These are phyloP conservation scores for Bemisia tabaci DNA, from an alignment of 1,140 invertebrate species.

Conservation along the genomic window DNA sequence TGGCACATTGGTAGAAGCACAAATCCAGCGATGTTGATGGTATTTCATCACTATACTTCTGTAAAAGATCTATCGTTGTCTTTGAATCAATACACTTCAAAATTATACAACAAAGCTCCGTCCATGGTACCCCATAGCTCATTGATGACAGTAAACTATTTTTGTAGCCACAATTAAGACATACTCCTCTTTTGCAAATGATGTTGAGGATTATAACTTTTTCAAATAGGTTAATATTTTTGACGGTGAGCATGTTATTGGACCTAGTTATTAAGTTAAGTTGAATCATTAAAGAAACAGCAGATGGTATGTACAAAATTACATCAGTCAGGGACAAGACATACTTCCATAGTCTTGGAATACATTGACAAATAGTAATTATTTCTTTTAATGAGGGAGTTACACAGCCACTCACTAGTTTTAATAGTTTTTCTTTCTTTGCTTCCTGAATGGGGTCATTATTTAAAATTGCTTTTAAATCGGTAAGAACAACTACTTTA, in stretches of 20 bases:
- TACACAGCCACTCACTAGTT: neutral
- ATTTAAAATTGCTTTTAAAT: neutral
- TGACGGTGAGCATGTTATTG: neutral
- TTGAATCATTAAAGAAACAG: slow-evolving; percentile 12
- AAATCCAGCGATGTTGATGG: slow-evolving; percentile 26
- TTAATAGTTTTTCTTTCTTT: neutral
- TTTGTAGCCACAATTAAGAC: slow-evolving; percentile 28
- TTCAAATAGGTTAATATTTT: slow-evolving; percentile 11
- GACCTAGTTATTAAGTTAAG: slow-evolving; percentile 10
- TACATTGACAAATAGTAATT: slow-evolving; percentile 9
- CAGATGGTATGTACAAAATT: neutral
- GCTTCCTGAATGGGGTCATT: neutral
- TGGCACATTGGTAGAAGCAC: neutral
- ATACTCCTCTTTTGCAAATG: slow-evolving; percentile 24
- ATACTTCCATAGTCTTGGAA: slow-evolving; percentile 5
- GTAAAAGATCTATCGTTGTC: slow-evolving; percentile 25
- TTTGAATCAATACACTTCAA: slow-evolving; percentile 28
- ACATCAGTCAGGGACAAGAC: slow-evolving; percentile 2
- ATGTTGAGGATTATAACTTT: slow-evolving; percentile 16
- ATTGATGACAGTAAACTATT: slow-evolving; percentile 12
- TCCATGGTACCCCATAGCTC: slow-evolving; percentile 27
- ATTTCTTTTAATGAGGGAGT: slow-evolving; percentile 9
- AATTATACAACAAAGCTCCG: slow-evolving; percentile 24
- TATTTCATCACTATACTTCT: slow-evolving; percentile 27
- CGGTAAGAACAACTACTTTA: neutral